phyloP scores from a whole-genome alignment of 2,888 invertebrate genomes.

The Norana najaformis region DNA sequence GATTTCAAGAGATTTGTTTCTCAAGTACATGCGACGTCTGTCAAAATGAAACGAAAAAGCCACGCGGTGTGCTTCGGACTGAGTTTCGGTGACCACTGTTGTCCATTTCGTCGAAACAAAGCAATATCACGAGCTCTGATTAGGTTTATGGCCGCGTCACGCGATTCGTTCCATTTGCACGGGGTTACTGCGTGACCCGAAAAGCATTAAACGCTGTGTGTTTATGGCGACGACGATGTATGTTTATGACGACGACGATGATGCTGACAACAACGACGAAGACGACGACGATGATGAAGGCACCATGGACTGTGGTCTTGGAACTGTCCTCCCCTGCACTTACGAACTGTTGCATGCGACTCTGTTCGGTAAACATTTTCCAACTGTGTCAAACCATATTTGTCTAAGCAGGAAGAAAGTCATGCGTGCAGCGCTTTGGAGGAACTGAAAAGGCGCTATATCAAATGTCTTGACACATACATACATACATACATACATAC shows the following conservation, averaged over 20 bases:
- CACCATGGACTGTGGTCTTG: neutral
- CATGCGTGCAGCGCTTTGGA: too few species aligned
- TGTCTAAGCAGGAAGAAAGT: too few species aligned
- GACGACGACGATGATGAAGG: neutral
- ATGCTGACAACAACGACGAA: neutral
- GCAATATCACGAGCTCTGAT: neutral
- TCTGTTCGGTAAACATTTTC: too few species aligned
- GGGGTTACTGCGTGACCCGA: neutral
- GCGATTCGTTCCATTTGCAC: neutral
- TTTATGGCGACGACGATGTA: too few species aligned
- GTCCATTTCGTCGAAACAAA: neutral
- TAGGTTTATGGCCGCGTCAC: neutral
- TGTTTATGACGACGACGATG: too few species aligned
- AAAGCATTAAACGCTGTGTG: neutral
- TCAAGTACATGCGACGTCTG: neutral
- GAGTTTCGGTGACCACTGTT: neutral
- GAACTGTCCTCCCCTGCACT: neutral
- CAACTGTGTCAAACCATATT: too few species aligned
- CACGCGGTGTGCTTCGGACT: too few species aligned
- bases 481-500: neutral
- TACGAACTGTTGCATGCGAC: too few species aligned
- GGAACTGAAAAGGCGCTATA: too few species aligned
- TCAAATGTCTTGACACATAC: too few species aligned
- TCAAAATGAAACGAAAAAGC: neutral
- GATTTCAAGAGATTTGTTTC: neutral